Conservation (phyloP, 2,113 vertebrate genomes). For the Pseudorectes ferrugineus region DNA sequence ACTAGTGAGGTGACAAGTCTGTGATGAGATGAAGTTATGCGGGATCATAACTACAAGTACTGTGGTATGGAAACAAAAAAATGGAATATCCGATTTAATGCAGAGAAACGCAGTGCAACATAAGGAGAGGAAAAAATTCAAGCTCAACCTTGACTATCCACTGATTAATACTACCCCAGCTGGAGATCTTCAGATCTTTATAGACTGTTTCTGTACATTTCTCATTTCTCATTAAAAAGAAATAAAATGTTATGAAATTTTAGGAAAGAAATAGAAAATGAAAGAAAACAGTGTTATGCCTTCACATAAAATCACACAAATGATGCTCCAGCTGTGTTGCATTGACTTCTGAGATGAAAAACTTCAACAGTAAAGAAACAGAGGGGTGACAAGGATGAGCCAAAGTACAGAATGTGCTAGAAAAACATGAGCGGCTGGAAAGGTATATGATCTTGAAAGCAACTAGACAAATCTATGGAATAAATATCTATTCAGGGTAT, state of each 20-base stretch:
- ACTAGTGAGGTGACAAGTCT: neutral
- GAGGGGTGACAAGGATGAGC: neutral
- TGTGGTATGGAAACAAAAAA: neutral
- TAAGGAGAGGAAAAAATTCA: neutral
- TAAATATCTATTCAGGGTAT: neutral
- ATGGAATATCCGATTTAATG: neutral
- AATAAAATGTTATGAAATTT: neutral
- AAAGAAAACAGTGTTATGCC: neutral
- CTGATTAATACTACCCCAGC: neutral
- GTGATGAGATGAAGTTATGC: neutral
- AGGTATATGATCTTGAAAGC: neutral
- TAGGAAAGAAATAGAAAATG: neutral
- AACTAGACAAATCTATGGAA: neutral
- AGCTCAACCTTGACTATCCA: neutral
- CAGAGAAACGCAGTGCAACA: neutral
- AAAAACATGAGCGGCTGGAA: neutral
- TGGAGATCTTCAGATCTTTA: neutral
- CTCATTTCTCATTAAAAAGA: neutral
- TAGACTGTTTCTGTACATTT: neutral
- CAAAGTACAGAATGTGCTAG: neutral
- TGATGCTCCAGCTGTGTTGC: neutral
- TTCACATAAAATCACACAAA: neutral
- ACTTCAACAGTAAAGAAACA: neutral
- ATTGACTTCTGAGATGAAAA: neutral
- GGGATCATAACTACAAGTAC: neutral